phyloP scores from a whole-genome alignment of 1,140 invertebrate genomes.

The Watersipora subatra region DNA sequence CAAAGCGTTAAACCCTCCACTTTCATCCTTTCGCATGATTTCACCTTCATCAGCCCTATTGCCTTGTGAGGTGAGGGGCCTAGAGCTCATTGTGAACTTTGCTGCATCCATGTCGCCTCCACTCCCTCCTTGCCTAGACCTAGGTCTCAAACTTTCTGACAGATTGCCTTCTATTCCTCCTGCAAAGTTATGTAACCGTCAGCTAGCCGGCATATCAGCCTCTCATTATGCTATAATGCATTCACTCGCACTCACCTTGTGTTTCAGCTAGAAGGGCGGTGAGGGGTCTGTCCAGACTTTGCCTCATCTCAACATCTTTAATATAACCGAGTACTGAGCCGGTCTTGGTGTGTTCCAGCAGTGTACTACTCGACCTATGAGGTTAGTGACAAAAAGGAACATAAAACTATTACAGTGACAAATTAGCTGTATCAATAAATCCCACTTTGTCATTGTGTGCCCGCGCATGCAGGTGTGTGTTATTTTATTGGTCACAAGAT shows the following conservation, averaged over 20 bases:
- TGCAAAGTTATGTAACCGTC: too few species aligned
- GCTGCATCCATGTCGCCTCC: background rate
- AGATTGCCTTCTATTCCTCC: background rate
- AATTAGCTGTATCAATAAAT: too few species aligned
- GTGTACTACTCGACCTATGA: background rate
- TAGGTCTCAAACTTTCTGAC: background rate
- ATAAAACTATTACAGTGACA: too few species aligned
- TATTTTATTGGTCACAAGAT: too few species aligned
- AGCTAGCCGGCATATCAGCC: too few species aligned
- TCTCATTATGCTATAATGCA: too few species aligned
- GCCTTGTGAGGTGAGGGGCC: background rate
- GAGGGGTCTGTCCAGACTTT: conserved; percentile 20
- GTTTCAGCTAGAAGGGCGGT: background rate
- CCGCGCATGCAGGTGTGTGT: too few species aligned
- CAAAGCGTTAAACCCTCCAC: background rate
- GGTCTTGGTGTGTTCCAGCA: conserved; percentile 1
- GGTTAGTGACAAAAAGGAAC: background rate
- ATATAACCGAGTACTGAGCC: conserved; percentile 25
- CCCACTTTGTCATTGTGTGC: too few species aligned
- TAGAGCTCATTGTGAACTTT: background rate
- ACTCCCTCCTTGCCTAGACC: background rate
- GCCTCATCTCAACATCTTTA: conserved; percentile 21
- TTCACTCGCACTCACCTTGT: too few species aligned
- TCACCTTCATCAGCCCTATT: background rate
- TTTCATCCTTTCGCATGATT: background rate